Evolutionary conservation across 2,888 invertebrate genomes (phyloP), one percentile per base, ranked within the genome.

Genomic region (Agonum fuliginosum): DNA sequence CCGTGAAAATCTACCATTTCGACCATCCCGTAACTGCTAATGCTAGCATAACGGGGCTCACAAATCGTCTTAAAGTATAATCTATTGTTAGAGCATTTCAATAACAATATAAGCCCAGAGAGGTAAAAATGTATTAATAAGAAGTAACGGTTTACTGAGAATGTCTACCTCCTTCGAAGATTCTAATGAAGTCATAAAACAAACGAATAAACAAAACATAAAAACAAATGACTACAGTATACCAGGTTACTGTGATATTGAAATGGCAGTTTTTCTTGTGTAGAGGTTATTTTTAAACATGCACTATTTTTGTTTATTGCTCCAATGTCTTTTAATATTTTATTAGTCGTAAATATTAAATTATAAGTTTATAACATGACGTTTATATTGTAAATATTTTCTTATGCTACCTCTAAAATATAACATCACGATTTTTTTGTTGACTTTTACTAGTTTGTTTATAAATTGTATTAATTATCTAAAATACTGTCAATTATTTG

Each of bases 61-160:
- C 24, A 54, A 54, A 54, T 54, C 54, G 24, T 54, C 24, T 54
- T 54, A 54, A 20, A 22, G 12, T 54, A 12, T 37, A 37, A n/a
- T 20, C 24, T 24, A 43, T 70, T 43, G 43, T 70, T 46, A 27
- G 14, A 70, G 27, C 22, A 46, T 70, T 70, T 46, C 70, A 70
- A 70, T 70, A 70, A 70, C 46, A 70, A 70, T 67, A 37, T 41
- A 46, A 46, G 24, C 46, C 24, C n/a, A 19, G 22, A 20, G 8
- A 37, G 41, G 41, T 67, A 67, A 67, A 67, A 67, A 34, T 67
- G 67, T 67, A 20, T 41, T 67, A 67, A 67, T 67, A 67, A 67
- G 37, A 54, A 24, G 22, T 41, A 37, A 70, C 37, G 43, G 27
- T 43, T 70, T 3, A 48, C 54, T 37, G 8, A 67, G 54, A 69